Evolutionary conservation across 2,888 invertebrate genomes (phyloP).

Genomic region (Dryobotodes eremita): DNA sequence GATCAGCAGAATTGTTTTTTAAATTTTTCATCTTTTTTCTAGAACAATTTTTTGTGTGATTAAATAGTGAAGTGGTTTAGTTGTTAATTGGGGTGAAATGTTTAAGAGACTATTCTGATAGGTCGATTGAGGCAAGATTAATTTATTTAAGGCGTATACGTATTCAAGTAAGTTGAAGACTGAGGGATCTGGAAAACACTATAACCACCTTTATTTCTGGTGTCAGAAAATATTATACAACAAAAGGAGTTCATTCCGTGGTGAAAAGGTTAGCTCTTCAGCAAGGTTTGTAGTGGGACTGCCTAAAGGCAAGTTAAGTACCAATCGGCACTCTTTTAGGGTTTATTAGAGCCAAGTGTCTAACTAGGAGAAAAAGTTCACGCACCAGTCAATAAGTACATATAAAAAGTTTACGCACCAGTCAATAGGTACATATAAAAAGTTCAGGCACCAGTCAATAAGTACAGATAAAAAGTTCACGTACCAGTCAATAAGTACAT

Average conservation of each 20-base stretch:
- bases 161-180: neutral
- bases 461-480: too few relatives aligned
- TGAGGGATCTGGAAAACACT: neutral
- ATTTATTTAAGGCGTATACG: neutral
- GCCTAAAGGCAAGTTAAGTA: neutral
- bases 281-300: neutral
- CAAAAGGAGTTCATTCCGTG: neutral
- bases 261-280: neutral
- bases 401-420: too few relatives aligned
- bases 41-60: conserved; percentile 7
- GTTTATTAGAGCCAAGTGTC: too few relatives aligned
- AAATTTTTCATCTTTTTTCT: conserved; percentile 37
- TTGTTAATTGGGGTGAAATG: neutral
- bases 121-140: neutral
- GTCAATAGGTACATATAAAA: too few relatives aligned
- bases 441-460: neutral
- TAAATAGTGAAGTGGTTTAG: conserved; percentile 3
- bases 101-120: neutral
- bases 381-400: too few relatives aligned
- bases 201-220: neutral
- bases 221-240: neutral
- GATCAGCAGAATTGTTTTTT: conserved; percentile 51
- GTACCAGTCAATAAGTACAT: too few relatives aligned
- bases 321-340: neutral
- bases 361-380: neutral